Evolutionary conservation across 2,113 vertebrate genomes (phyloP).

Genomic region (Notarius lentiginosus): DNA sequence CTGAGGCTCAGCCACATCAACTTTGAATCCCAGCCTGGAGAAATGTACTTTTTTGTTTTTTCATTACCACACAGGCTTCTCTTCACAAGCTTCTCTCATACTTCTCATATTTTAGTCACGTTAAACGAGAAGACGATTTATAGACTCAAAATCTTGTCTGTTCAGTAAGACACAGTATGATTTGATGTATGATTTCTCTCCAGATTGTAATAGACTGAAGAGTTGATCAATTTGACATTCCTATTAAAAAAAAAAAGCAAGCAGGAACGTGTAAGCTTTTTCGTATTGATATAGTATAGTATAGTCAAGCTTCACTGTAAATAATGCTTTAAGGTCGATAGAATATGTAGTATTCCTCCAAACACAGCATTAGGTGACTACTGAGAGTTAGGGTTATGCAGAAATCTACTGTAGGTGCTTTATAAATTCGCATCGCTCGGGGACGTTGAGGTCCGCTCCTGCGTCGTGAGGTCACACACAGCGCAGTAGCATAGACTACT

Average conservation of each 20-base stretch:
- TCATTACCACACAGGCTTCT: background rate
- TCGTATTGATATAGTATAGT: constrained; percentile 33
- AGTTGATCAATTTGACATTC: constrained; percentile 23
- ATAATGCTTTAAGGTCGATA: constrained; percentile 33
- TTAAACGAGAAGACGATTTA: background rate
- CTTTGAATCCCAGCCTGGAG: constrained; percentile 18
- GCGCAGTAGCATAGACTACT: constrained; percentile 56
- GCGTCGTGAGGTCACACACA: constrained; percentile 45
- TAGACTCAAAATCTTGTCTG: background rate
- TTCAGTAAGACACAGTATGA: background rate
- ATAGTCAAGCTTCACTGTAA: constrained; percentile 38
- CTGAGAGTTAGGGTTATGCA: constrained; percentile 36
- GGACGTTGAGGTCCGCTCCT: constrained; percentile 26
- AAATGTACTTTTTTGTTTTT: background rate
- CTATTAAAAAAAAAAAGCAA: background rate
- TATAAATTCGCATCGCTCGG: constrained; percentile 37
- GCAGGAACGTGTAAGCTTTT: background rate
- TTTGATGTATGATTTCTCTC: background rate
- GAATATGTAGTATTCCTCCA: constrained; percentile 14
- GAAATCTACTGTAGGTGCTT: constrained; percentile 31
- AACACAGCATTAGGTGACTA: constrained; percentile 32
- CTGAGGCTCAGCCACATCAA: constrained; percentile 1
- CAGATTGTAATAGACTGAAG: background rate
- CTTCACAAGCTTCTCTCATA: background rate
- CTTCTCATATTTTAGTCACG: constrained; percentile 10